phyloP scores from a whole-genome alignment of 2,888 invertebrate species.

The Tipula lateralis region DNA sequence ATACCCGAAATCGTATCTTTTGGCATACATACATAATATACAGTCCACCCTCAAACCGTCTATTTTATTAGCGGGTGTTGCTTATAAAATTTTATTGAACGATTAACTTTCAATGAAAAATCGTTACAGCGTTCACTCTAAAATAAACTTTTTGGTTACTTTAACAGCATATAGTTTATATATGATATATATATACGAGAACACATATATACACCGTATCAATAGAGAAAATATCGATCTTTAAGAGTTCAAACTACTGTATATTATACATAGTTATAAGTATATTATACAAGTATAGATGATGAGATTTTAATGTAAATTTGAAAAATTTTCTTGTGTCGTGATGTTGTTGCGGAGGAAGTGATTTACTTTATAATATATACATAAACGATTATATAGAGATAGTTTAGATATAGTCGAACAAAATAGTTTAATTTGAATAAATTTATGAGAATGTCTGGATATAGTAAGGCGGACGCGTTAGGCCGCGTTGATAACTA shows the following conservation, averaged over 20 bases:
- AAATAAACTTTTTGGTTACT: neutral
- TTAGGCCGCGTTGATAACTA: neutral
- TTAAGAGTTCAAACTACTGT: neutral
- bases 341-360: neutral
- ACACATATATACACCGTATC: neutral
- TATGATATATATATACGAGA: no score
- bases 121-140: neutral
- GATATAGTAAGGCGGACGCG: neutral
- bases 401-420: neutral
- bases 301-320: neutral
- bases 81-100: neutral
- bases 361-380: neutral
- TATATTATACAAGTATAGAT: neutral
- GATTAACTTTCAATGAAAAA: neutral
- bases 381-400: neutral
- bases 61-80: no score
- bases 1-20: neutral
- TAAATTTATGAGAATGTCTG: neutral
- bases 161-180: neutral
- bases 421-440: neutral
- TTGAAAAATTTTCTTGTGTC: neutral
- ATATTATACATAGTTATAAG: neutral
- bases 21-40: neutral
- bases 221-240: neutral
- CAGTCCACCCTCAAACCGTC: neutral